These are phyloP conservation scores for Mythimna loreyi DNA, from an alignment of 2,888 invertebrate species.

Conservation along the genomic window DNA sequence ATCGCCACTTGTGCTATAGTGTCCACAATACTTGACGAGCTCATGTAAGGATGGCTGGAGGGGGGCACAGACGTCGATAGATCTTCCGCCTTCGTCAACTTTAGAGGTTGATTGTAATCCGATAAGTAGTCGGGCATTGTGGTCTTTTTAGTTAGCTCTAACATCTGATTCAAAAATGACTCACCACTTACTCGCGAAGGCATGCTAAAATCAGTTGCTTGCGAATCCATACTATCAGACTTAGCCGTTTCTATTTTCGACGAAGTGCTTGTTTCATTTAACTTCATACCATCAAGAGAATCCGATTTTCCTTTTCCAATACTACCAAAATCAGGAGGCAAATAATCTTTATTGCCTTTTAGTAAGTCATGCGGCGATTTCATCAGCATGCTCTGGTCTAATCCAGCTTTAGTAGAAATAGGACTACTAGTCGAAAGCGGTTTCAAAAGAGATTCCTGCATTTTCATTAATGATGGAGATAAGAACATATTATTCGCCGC, in stretches of 20 bases:
- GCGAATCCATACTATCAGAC: conserved; percentile 77
- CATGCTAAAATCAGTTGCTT: conserved; percentile 87
- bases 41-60: conserved; percentile 86
- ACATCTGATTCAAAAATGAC: conserved; percentile 89
- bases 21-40: conserved; percentile 82
- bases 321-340: conserved; percentile 90
- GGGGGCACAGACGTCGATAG: conserved; percentile 85
- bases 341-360: conserved; percentile 86
- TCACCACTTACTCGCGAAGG: conserved; percentile 86
- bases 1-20: conserved; percentile 86
- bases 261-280: conserved; percentile 82
- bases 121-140: conserved; percentile 88
- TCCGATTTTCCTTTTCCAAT: conserved; percentile 89
- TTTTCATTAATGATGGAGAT: conserved; percentile 93
- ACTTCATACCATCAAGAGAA: conserved; percentile 82
- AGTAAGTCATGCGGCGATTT: conserved; percentile 86
- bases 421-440: conserved; percentile 91
- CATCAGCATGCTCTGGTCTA: conserved; percentile 85
- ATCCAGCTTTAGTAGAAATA: conserved; percentile 84
- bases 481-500: conserved; percentile 95
- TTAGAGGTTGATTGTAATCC: conserved; percentile 90
- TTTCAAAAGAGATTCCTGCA: conserved; percentile 92
- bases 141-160: conserved; percentile 89
- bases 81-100: conserved; percentile 91
- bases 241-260: conserved; percentile 89